A percentile compares a stretch with the other conserved stretches of the same genome.
Evolutionary conservation across 2,797 vertebrate species (phyloP).

Genomic region (Urophycis tenuis): DNA sequence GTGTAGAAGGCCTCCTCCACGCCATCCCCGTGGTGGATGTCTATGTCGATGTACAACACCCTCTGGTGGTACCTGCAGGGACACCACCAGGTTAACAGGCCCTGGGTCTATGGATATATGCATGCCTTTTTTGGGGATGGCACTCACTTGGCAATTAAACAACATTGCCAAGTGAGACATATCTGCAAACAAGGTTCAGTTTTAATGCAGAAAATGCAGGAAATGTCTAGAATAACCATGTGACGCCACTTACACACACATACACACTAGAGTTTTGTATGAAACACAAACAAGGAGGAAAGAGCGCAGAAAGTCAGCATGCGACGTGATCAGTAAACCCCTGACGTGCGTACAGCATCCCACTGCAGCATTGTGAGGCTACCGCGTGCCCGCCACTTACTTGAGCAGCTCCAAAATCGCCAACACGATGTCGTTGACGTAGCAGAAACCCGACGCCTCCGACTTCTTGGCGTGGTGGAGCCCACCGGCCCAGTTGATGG

Average conservation of each 20-base stretch:
- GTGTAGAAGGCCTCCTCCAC: slow-evolving; percentile 99
- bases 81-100: neutral
- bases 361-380: neutral
- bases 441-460: slow-evolving; percentile 95
- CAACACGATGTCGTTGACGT: slow-evolving; percentile 95
- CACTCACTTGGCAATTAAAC: neutral
- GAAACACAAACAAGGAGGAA: too few relatives aligned
- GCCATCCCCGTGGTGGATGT: slow-evolving; percentile 95
- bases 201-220: neutral
- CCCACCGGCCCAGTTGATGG: slow-evolving; percentile 95
- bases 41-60: slow-evolving; percentile 96
- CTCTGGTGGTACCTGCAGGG: slow-evolving; percentile 89
- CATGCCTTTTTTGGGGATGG: neutral
- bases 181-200: neutral
- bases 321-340: too few relatives aligned
- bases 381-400: slow-evolving; percentile 62
- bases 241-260: neutral
- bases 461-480: slow-evolving; percentile 98
- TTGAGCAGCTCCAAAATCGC: slow-evolving; percentile 96
- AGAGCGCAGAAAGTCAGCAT: too few relatives aligned
- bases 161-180: neutral
- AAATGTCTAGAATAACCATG: neutral
- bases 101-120: neutral
- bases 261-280: neutral
- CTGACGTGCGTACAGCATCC: neutral